Percentiles rank a stretch among this genome's conserved stretches.
These are phyloP conservation scores for Hedya salicella DNA, from an alignment of 2,888 invertebrate genomes.

Conservation along the genomic window DNA sequence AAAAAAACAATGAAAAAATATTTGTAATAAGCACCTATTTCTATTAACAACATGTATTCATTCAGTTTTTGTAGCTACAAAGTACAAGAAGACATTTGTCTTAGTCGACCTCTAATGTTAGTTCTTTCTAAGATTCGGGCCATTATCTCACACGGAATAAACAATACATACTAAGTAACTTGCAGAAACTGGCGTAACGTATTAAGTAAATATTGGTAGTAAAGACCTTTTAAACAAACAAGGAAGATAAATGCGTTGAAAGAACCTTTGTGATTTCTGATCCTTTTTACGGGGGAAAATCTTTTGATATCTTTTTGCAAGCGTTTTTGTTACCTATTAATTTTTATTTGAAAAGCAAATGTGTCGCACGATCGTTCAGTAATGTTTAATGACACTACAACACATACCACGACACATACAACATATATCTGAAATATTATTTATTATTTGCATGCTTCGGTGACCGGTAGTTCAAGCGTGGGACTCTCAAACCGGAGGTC, in stretches of 20 bases:
- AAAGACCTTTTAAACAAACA: not conserved
- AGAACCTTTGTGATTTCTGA: slow-evolving; percentile 18
- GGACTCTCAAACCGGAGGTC: too few species aligned
- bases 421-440: too few species aligned
- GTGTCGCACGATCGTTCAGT: too few species aligned
- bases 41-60: slow-evolving; percentile 10
- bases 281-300: not conserved
- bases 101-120: slow-evolving; percentile 33
- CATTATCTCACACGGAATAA: slow-evolving; percentile 25
- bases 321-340: not conserved
- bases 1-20: not conserved
- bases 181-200: not conserved
- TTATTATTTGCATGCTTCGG: too few species aligned
- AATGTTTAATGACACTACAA: too few species aligned
- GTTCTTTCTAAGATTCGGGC: slow-evolving; percentile 25
- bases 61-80: slow-evolving; percentile 22
- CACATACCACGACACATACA: too few species aligned
- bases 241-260: not conserved
- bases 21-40: not conserved
- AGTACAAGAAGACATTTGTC: slow-evolving; percentile 22
- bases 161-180: slow-evolving; percentile 15
- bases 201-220: not conserved
- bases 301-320: not conserved
- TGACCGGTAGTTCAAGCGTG: too few species aligned
- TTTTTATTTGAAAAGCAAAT: not conserved